Evolutionary conservation across 2,113 vertebrate species (phyloP).

Genomic region (Copsychus sechellarum): DNA sequence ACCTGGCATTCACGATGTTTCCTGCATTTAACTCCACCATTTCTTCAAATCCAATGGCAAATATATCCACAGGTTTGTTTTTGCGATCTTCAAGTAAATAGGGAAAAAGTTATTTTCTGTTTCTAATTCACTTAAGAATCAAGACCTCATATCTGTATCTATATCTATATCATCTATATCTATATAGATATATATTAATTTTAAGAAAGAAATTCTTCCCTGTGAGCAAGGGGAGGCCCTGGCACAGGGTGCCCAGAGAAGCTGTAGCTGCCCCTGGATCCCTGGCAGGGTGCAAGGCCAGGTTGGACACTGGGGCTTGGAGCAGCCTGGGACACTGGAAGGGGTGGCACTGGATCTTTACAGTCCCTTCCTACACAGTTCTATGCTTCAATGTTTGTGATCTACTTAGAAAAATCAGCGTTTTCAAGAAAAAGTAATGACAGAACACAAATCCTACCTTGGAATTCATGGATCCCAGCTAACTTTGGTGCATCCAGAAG

Average conservation of each 20-base stretch:
- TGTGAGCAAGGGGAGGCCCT: neutral
- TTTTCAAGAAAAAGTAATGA: neutral
- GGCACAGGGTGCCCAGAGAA: neutral
- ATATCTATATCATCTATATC: too few relatives aligned
- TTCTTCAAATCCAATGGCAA: constrained; percentile 99
- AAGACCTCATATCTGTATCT: neutral
- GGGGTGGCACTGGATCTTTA: neutral
- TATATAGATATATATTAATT: neutral
- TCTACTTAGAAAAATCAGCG: neutral
- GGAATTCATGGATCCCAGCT: constrained; percentile 88
- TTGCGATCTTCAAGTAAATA: constrained; percentile 81
- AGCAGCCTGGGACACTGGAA: neutral
- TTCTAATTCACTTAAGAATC: neutral
- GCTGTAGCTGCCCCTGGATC: neutral
- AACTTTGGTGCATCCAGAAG: constrained; percentile 91
- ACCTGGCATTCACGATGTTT: constrained; percentile 98
- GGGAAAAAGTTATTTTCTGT: neutral
- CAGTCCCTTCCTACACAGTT: neutral
- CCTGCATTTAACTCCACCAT: constrained; percentile 99
- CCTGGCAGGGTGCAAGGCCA: neutral
- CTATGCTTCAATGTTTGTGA: fast-evolving
- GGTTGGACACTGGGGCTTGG: fast-evolving
- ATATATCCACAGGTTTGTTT: constrained; percentile 90
- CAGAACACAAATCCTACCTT: constrained; percentile 76
- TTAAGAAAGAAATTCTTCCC: neutral